A percentile compares a stretch with the other conserved stretches of the same genome.
phyloP scores from a whole-genome alignment of 2,113 vertebrate genomes.

The Forbesichthys papilliferus region DNA sequence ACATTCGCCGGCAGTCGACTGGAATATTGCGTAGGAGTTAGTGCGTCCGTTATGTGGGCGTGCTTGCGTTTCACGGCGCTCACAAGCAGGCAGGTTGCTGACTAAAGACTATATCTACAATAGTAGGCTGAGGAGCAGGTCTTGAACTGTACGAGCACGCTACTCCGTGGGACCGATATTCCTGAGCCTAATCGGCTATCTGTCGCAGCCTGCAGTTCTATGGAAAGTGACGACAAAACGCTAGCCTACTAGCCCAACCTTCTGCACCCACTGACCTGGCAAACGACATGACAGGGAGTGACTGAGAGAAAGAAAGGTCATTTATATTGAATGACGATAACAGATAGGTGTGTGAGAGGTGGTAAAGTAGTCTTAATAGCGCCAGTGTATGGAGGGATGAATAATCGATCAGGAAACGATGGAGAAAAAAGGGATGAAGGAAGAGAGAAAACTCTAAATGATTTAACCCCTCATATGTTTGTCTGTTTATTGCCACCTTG shows the following conservation, averaged over 20 bases:
- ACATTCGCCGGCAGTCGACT: constrained; percentile 45
- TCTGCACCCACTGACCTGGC: constrained; percentile 80
- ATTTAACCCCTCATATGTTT: constrained; percentile 38
- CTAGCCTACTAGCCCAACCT: constrained; percentile 56
- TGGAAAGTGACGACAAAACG: constrained; percentile 65
- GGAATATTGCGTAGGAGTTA: constrained; percentile 42
- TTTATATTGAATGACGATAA: not conserved
- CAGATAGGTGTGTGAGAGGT: not conserved
- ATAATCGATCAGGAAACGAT: not conserved
- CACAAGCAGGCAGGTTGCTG: constrained; percentile 17
- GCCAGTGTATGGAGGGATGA: not conserved
- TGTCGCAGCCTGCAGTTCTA: constrained; percentile 51
- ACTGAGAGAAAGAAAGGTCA: constrained; percentile 10
- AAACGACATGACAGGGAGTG: constrained; percentile 24
- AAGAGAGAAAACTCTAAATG: constrained; percentile 48
- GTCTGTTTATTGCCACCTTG: constrained; percentile 8
- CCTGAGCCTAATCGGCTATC: constrained; percentile 45
- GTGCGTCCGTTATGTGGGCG: constrained; percentile 40
- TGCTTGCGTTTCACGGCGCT: constrained; percentile 41
- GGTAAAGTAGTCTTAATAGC: not conserved
- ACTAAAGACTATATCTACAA: constrained; percentile 9
- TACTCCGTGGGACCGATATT: constrained; percentile 38
- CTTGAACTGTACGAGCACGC: constrained; percentile 11
- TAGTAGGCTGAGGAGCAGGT: not conserved
- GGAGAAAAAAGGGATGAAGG: constrained; percentile 1